These are phyloP conservation scores for Trogon melanurus DNA, from an alignment of 2,113 vertebrate species.

Conservation along the genomic window DNA sequence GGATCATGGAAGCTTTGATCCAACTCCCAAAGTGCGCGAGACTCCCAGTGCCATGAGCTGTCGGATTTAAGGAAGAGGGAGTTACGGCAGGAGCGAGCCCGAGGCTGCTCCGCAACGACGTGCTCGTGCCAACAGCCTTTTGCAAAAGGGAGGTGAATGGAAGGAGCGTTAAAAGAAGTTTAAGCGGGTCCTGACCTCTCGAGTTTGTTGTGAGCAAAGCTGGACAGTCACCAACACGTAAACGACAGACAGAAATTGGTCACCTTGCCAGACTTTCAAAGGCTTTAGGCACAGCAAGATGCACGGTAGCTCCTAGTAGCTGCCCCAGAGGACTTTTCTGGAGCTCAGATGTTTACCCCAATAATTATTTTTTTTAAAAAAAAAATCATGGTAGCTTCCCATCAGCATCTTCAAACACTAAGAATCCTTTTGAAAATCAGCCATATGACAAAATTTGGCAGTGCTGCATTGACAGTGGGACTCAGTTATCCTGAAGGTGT, in stretches of 20 bases:
- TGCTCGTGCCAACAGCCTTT: neutral
- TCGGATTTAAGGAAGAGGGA: neutral
- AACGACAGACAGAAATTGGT: neutral
- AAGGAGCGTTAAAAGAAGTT: neutral
- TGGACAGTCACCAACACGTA: neutral
- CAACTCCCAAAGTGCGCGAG: fast-evolving
- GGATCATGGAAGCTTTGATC: neutral
- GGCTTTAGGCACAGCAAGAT: neutral
- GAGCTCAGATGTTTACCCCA: neutral
- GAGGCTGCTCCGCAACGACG: neutral
- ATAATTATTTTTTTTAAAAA: neutral
- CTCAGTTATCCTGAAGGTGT: too few species aligned
- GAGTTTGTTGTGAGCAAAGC: neutral
- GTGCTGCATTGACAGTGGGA: too few species aligned
- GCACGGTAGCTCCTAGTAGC: neutral
- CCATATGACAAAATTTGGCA: too few species aligned
- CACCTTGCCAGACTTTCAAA: neutral
- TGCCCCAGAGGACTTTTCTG: fast-evolving
- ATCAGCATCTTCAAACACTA: neutral
- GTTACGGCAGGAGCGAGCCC: neutral
- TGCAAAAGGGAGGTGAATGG: neutral
- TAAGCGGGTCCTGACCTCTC: neutral
- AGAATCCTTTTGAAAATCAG: neutral
- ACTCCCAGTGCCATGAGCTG: neutral
- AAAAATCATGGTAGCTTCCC: neutral